Base-by-base conservation (phyloP, 2,888 invertebrate species). In the Morpho achilles region DNA sequence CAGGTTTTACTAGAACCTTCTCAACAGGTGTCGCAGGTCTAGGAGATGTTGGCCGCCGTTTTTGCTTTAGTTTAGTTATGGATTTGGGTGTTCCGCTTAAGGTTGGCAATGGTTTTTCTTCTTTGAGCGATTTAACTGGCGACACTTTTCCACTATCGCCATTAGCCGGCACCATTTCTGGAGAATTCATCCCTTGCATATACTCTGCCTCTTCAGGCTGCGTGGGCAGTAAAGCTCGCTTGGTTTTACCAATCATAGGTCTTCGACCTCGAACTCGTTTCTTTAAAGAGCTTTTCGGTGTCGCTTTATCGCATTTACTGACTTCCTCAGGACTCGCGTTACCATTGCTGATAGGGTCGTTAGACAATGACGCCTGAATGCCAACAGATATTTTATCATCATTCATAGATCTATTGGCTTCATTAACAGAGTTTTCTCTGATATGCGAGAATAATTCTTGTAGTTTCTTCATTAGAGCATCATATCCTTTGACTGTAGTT, bases 241-340 rank as follows among this genome's bases (percentile, higher is more conserved):
- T 91, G 1, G 87, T 87, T 69, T 90, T 91, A 6, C 82, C 80
- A 0, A 82, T 77, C 42, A 90, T 74, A 16, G 82, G 87, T 63
- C 91, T 75, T 32, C 91, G 75, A 50, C 91, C 88, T 49, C 91
- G 87, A 0, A 86, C 81, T 1, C 84, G 71, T 63, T 89, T 88
- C 64, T 91, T 92, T 41, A 91, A 75, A 0, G 90, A 90, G 61
- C 91, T 91, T 70, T 91, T 92, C 1, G 92, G 92, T 0, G 92
- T 92, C 0, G 74, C 74, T 23, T 83, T 80, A 58, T 91, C 88
- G 51, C 84, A 80, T 69, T 86, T 82, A 7, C 73, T 79, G 0
- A 84, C 79, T 73, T 85, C 85, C 42, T 87, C 87, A 0, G 87
- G 87, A 70, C 89, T 89, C 2, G 87, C 86, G 60, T 81, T 87